Evolutionary conservation across 2,888 invertebrate genomes (phyloP).

Genomic region (Tinea pellionella): DNA sequence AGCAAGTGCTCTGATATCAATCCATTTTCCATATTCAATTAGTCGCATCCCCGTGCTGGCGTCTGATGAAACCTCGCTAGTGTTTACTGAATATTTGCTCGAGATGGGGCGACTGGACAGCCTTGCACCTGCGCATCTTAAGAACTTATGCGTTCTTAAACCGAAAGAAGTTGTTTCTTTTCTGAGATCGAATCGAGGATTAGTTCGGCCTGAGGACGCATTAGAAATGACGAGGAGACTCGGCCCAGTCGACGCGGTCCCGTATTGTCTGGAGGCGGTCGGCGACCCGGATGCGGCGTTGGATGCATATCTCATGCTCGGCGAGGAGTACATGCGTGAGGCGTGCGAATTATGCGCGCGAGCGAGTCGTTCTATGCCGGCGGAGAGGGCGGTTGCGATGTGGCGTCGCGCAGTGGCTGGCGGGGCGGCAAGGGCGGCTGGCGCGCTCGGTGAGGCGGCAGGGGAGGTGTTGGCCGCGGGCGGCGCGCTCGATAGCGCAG

Average conservation of each 20-base stretch:
- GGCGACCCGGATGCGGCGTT: slow-evolving; percentile 51
- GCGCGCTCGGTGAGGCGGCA: neutral
- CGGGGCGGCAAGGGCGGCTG: slow-evolving; percentile 19
- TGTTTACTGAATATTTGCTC: slow-evolving; percentile 36
- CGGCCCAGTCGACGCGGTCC: slow-evolving; percentile 41
- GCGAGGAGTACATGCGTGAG: slow-evolving; percentile 24
- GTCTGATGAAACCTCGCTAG: slow-evolving; percentile 27
- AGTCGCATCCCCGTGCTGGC: slow-evolving; percentile 25
- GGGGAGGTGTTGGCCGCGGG: slow-evolving; percentile 15
- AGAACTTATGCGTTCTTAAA: slow-evolving; percentile 34
- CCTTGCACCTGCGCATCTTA: slow-evolving; percentile 37
- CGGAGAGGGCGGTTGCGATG: slow-evolving; percentile 29
- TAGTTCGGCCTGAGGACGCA: slow-evolving; percentile 52
- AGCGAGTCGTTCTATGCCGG: slow-evolving; percentile 34
- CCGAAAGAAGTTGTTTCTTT: slow-evolving; percentile 37
- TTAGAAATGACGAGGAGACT: slow-evolving; percentile 36
- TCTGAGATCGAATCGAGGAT: slow-evolving; percentile 35
- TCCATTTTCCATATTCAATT: slow-evolving; percentile 28
- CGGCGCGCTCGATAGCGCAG: neutral
- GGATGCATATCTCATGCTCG: slow-evolving; percentile 33
- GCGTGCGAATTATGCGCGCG: slow-evolving; percentile 43
- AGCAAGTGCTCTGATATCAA: slow-evolving; percentile 37
- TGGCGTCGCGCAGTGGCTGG: slow-evolving; percentile 32
- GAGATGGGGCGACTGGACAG: slow-evolving; percentile 37
- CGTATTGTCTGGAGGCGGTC: slow-evolving; percentile 47